These are phyloP conservation scores for Charadrius vociferus DNA, from an alignment of 2,113 vertebrate genomes.

Conservation along the genomic window DNA sequence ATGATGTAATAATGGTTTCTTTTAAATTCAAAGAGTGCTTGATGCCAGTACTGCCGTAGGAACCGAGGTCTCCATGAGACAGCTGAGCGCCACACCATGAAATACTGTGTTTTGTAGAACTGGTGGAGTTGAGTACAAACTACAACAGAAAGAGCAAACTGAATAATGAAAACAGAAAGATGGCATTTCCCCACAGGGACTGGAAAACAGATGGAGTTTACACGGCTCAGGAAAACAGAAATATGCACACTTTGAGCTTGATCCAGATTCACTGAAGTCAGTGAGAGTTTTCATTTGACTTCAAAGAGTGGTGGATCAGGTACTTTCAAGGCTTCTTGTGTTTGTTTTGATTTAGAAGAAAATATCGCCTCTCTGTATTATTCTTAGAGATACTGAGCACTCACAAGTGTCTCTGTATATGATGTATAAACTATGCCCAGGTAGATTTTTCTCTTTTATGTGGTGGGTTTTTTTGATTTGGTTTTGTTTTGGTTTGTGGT, in stretches of 20 bases:
- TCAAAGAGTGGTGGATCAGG: background rate
- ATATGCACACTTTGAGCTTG: background rate
- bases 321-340: background rate
- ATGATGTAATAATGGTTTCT: fast-evolving
- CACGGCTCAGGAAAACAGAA: background rate
- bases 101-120: background rate
- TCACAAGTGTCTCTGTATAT: fast-evolving
- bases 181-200: background rate
- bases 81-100: background rate
- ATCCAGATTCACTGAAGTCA: background rate
- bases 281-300: background rate
- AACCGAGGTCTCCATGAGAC: background rate
- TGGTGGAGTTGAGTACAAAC: background rate
- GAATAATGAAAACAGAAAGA: background rate
- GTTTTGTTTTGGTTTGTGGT: background rate
- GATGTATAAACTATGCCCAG: fast-evolving
- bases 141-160: background rate
- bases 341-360: background rate
- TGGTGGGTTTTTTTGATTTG: background rate
- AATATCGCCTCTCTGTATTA: background rate
- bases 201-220: slow-evolving; percentile 9
- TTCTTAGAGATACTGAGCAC: background rate
- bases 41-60: background rate
- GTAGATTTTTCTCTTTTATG: fast-evolving
- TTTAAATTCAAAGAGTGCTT: background rate